phyloP scores from a whole-genome alignment of 2,888 invertebrate species.

The Sussaba pulchella region DNA sequence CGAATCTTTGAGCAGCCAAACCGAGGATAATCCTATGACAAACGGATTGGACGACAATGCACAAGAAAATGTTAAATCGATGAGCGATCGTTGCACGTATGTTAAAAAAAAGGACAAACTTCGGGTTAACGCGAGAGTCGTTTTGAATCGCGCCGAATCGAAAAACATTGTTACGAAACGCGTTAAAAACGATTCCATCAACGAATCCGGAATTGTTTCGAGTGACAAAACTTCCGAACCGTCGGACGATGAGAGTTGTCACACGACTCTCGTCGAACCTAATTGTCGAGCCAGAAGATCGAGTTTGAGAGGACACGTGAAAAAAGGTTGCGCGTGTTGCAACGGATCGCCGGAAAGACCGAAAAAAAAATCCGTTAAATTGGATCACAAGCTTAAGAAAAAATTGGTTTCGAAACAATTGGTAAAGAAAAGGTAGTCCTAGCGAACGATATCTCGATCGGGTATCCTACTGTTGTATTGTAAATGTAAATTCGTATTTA shows the following conservation, averaged over 20 bases:
- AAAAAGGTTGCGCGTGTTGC: constrained; percentile 87
- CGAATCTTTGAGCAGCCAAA: constrained; percentile 79
- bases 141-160: constrained; percentile 78
- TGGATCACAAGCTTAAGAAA: constrained; percentile 80
- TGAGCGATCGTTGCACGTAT: constrained; percentile 75
- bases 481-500: constrained; percentile 50
- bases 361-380: constrained; percentile 83
- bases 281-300: constrained; percentile 81
- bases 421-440: constrained; percentile 83
- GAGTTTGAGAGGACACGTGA: constrained; percentile 86
- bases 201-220: constrained; percentile 74
- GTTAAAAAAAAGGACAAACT: constrained; percentile 78
- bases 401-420: constrained; percentile 78
- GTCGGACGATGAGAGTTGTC: constrained; percentile 79
- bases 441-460: constrained; percentile 71
- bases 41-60: constrained; percentile 78
- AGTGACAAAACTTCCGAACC: constrained; percentile 79
- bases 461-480: constrained; percentile 51
- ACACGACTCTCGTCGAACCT: constrained; percentile 75
- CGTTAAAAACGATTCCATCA: constrained; percentile 74
- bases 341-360: constrained; percentile 86
- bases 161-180: constrained; percentile 76
- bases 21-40: constrained; percentile 76
- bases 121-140: constrained; percentile 78
- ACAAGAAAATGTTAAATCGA: constrained; percentile 68